Percentiles rank a stretch among this genome's conserved stretches.
These are phyloP conservation scores for Spilogale gracilis DNA, from an alignment of 2,113 vertebrate species.

Conservation along the genomic window DNA sequence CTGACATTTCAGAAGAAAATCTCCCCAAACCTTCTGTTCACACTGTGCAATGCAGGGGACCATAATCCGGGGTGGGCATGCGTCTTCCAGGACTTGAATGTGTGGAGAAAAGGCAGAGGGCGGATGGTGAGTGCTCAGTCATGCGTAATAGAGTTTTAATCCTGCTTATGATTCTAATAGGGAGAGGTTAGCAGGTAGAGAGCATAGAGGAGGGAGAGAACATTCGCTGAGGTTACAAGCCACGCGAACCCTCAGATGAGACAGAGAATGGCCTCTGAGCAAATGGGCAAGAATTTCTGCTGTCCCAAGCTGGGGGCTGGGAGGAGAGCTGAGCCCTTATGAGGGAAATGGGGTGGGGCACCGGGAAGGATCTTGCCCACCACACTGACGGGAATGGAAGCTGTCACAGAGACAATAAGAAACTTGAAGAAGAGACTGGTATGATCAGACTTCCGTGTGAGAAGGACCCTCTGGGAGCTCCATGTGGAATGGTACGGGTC, in stretches of 20 bases:
- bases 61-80: accelerated
- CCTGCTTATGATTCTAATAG: neutral
- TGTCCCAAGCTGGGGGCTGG: accelerated
- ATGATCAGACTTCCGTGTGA: neutral
- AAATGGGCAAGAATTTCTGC: neutral
- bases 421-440: neutral
- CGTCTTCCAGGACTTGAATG: neutral
- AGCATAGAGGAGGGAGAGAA: too few species aligned
- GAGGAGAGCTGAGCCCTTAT: neutral
- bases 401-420: neutral
- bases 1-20: neutral
- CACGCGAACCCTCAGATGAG: neutral
- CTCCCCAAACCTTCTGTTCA: neutral
- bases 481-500: accelerated
- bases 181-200: too few species aligned
- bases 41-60: too few species aligned
- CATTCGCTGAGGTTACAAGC: too few species aligned
- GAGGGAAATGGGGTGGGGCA: too few species aligned
- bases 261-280: accelerated
- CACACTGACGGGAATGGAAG: accelerated
- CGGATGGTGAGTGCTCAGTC: accelerated
- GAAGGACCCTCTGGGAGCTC: neutral
- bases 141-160: neutral
- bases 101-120: neutral
- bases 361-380: accelerated